Evolutionary conservation across 2,113 vertebrate genomes (phyloP).

Genomic region (Semnornis frantzii): DNA sequence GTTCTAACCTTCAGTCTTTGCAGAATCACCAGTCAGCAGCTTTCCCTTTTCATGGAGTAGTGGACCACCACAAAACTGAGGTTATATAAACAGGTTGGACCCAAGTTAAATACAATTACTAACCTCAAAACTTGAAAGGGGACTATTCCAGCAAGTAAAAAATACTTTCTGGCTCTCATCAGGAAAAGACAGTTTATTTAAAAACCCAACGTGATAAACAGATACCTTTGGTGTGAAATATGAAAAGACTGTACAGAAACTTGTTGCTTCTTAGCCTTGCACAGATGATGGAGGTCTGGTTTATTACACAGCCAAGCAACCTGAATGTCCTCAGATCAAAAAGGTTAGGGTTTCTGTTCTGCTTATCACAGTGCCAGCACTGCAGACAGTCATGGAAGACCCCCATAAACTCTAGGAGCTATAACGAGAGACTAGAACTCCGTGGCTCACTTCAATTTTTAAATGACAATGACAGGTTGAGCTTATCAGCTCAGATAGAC

Average conservation of each 20-base stretch:
- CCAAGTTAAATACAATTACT: not conserved
- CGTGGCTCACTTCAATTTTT: not conserved
- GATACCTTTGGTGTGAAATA: not conserved
- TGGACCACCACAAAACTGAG: not conserved
- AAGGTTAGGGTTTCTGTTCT: not conserved
- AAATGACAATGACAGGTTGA: fast-evolving
- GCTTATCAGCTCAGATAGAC: not conserved
- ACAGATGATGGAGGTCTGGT: not conserved
- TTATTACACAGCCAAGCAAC: not conserved
- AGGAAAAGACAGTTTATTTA: not conserved
- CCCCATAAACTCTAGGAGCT: not conserved
- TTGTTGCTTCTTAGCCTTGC: not conserved
- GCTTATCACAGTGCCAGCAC: not conserved
- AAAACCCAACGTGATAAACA: not conserved
- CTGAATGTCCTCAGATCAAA: not conserved
- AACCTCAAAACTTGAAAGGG: not conserved
- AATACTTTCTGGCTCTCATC: not conserved
- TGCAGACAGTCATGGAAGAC: not conserved
- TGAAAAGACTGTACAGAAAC: not conserved
- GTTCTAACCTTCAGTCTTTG: not conserved
- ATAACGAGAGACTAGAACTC: not conserved
- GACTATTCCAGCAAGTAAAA: not conserved
- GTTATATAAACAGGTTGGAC: not conserved
- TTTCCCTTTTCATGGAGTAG: not conserved
- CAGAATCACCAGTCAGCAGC: not conserved